Base-by-base conservation (phyloP, 2,797 vertebrate genomes). In the Setipinna tenuifilis region DNA sequence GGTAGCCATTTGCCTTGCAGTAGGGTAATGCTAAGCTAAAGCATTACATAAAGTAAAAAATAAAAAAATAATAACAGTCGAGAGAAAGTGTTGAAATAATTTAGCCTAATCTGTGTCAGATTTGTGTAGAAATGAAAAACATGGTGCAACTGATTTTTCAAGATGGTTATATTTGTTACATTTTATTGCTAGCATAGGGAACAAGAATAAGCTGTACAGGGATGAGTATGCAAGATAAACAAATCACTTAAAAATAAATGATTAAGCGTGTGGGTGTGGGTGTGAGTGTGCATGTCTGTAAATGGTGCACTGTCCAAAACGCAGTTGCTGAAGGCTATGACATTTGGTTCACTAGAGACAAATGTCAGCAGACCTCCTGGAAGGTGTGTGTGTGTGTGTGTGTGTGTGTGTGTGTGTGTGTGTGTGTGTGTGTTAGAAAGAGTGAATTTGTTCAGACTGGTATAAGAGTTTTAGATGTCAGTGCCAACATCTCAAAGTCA, bases 311-410 rank as follows among this genome's bases (percentile, higher is more conserved):
- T 28, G 28, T 7, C 68, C 23, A 12, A 25, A 25, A 23, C n/a
- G 7, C 28, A 17, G 68, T 19, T 6, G 68, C 28, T 75, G 0
- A 7, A 75, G 31, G 25, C 65, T 68, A 11, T 71, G 68, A 75
- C 68, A 75, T 75, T 35, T 75, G 16, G 68, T 41, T 75, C 68
- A 35, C 17, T 75, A 12, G 68, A 35, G 68, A 75, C 28, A 75
- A 75, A 75, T 75, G 68, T 35, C 31, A 71, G 2, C 28, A 41
- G 68, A 75, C 68, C 68, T 35, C 68, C 68, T 75, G 68, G 68
- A 41, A 28, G 31, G 68, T 75, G 68, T 71, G 65, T 35, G 65
- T 35, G 65, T 68, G 62, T 31, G 23, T 65, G 61, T 28, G 62
- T 14, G 62, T 28, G 62, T 23, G 61, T 65, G 46, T 10, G 10